phyloP scores from a whole-genome alignment of 2,888 invertebrate species.

The Protodeltote pygarga region DNA sequence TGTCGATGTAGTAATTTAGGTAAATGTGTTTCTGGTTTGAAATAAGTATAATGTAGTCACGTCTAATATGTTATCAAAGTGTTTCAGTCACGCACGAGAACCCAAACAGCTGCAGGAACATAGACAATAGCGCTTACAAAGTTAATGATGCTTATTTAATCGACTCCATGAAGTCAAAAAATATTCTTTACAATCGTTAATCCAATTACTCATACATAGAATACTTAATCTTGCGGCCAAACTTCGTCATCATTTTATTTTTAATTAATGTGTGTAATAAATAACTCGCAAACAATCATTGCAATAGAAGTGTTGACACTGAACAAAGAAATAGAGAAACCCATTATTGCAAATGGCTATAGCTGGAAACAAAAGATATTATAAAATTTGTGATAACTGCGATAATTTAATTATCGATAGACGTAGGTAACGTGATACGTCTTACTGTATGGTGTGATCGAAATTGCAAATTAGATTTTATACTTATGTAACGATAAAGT shows the following conservation, averaged over 20 bases:
- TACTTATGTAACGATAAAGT: conserved; percentile 25
- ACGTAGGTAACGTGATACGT: conserved; percentile 34
- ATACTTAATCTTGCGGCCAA: background rate
- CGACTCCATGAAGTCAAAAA: conserved; percentile 4
- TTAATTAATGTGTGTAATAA: too few relatives aligned
- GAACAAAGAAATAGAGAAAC: conserved; percentile 1
- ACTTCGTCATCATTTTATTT: conserved; percentile 1
- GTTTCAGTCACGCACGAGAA: background rate
- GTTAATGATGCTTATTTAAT: conserved; percentile 1
- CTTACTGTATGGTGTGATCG: conserved; percentile 17
- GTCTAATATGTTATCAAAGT: background rate
- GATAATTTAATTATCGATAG: conserved; percentile 53
- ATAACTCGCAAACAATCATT: too few relatives aligned
- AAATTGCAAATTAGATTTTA: conserved; percentile 9
- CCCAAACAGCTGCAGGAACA: background rate
- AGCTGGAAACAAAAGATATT: conserved; percentile 4
- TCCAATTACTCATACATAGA: background rate
- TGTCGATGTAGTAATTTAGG: conserved; percentile 19
- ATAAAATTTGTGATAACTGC: conserved; percentile 30
- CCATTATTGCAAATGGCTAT: conserved; percentile 1
- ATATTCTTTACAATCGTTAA: conserved; percentile 1
- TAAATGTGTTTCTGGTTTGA: conserved; percentile 22
- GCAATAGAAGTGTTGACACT: background rate
- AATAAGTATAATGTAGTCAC: conserved; percentile 24
- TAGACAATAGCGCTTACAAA: background rate